These are phyloP conservation scores for Chrysoperla carnea DNA, from an alignment of 1,140 invertebrate genomes.

Conservation along the genomic window DNA sequence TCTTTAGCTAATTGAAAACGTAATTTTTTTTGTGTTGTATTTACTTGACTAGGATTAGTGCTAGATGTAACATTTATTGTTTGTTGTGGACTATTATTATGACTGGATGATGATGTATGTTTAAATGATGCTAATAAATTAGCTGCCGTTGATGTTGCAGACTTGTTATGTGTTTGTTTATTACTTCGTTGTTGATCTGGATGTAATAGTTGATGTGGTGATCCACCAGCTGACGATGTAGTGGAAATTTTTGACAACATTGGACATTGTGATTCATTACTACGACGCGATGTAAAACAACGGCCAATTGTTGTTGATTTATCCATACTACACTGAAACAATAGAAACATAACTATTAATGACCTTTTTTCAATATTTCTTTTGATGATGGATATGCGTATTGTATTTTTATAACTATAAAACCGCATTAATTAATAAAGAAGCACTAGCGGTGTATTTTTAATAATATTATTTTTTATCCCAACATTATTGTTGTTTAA, in stretches of 20 bases:
- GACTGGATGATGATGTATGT: background rate
- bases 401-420: too few species aligned
- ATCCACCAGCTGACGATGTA: conserved; percentile 17
- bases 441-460: too few species aligned
- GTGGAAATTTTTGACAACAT: conserved; percentile 35
- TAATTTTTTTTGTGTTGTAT: conserved; percentile 48
- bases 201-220: conserved; percentile 4
- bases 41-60: conserved; percentile 25
- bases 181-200: conserved; percentile 11
- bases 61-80: too few species aligned
- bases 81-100: too few species aligned
- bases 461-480: too few species aligned
- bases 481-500: too few species aligned
- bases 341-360: conserved; percentile 7
- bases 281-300: conserved; percentile 42
- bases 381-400: too few species aligned
- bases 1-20: conserved; percentile 72
- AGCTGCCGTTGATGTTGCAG: conserved; percentile 12
- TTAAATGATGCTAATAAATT: conserved; percentile 16
- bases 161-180: conserved; percentile 21
- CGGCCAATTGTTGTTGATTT: conserved; percentile 31
- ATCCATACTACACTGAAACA: conserved; percentile 46
- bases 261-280: conserved; percentile 55
- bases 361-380: too few species aligned
- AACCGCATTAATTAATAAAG: too few species aligned